These are phyloP conservation scores for Odontothrips loti DNA, from an alignment of 2,888 invertebrate species.

Conservation along the genomic window DNA sequence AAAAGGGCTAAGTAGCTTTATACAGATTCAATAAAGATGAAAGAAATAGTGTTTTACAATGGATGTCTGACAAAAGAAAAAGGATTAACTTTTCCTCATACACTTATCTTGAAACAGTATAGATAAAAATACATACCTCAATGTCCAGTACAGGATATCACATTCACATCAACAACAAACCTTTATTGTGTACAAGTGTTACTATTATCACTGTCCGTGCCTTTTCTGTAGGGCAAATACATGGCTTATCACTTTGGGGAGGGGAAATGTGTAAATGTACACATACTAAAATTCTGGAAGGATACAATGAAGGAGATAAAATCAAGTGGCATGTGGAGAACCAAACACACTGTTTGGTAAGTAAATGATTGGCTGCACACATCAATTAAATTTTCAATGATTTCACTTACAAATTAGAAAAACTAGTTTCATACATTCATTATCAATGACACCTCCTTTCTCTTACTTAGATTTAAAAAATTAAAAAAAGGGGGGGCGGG, in stretches of 20 bases:
- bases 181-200: constrained; percentile 25
- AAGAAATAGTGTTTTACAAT: constrained; percentile 15
- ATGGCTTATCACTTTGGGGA: constrained; percentile 23
- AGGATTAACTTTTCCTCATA: constrained; percentile 19
- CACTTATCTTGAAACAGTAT: constrained; percentile 25
- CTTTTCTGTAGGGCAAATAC: constrained; percentile 22
- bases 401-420: not conserved
- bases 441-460: not conserved
- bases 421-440: not conserved
- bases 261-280: not conserved
- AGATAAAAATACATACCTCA: constrained; percentile 27
- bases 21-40: not conserved
- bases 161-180: constrained; percentile 26
- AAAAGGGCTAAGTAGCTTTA: constrained; percentile 17
- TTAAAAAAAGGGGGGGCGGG: not conserved
- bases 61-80: constrained; percentile 16
- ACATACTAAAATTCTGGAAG: constrained; percentile 14
- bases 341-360: not conserved
- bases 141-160: constrained; percentile 26
- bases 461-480: not conserved
- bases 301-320: constrained; percentile 15
- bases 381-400: constrained; percentile 4
- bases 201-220: constrained; percentile 22
- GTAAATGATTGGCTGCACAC: not conserved
- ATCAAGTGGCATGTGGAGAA: not conserved